These are phyloP conservation scores for Oscheius sp. DNA, from an alignment of 2,888 invertebrate species.

Conservation along the genomic window DNA sequence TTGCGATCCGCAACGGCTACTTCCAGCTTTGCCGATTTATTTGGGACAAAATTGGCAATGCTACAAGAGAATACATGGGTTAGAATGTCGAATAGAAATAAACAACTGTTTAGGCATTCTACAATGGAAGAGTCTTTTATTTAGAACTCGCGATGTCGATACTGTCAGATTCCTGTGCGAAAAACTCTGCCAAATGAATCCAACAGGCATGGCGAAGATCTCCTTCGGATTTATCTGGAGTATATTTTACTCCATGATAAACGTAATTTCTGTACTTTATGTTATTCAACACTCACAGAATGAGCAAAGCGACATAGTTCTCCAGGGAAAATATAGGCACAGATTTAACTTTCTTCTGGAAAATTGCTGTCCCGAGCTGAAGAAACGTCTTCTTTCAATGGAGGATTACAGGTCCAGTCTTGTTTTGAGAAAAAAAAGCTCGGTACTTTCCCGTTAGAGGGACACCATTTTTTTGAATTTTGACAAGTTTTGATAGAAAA, in stretches of 20 bases:
- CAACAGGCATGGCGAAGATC: conserved; percentile 41
- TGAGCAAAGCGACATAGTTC: conserved; percentile 42
- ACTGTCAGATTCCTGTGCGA: conserved; percentile 52
- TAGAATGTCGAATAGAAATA: not conserved
- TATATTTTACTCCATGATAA: conserved; percentile 40
- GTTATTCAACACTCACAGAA: conserved; percentile 31
- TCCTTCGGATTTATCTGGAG: conserved; percentile 54
- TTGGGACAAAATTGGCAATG: conserved; percentile 45
- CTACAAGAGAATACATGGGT: conserved; percentile 47
- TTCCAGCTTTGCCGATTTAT: conserved; percentile 46
- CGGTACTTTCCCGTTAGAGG: not conserved
- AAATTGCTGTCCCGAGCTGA: conserved; percentile 45
- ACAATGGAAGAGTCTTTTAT: conserved; percentile 52
- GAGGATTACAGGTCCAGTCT: conserved; percentile 50
- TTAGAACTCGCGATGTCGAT: conserved; percentile 42
- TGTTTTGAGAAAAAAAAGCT: no score
- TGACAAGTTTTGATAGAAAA: no score
- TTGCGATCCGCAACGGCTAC: conserved; percentile 55
- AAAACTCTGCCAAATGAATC: conserved; percentile 45
- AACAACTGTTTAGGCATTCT: conserved; percentile 35
- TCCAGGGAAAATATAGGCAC: conserved; percentile 40
- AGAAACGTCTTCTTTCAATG: conserved; percentile 37
- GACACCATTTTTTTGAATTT: no score
- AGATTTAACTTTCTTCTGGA: conserved; percentile 52
- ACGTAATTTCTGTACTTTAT: conserved; percentile 6